Base-by-base conservation (phyloP, 35 echinoderm and acorn worm genomes). In the Chiridota heheva region DNA sequence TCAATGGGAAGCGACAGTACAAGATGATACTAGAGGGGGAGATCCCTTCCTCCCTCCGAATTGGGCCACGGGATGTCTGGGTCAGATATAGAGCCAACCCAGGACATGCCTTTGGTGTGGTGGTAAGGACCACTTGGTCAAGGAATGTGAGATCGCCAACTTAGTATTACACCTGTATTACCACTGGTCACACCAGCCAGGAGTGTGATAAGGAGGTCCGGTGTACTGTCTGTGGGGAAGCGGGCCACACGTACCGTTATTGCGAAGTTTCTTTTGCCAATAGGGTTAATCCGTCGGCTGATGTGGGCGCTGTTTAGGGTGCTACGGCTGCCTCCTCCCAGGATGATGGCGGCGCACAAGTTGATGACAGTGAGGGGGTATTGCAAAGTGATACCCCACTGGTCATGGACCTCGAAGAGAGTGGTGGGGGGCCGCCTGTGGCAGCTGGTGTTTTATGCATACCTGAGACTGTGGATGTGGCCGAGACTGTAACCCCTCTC, bases 71-170 rank as follows among this genome's bases (percentile, higher is more conserved):
- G 17, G 5, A 73, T 15, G 58, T 45, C 30, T 85, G 67, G 82
- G 40, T 85, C 31, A 29, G 82, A 12, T 86, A 86, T 41, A 43
- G 8, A 61, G 70, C 2, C 84, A 86, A 36, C 41, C 71, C 5
- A 29, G 57, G 27, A 78, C 84, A 12, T 86, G 84, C 44, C 57
- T 78, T 0, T 37, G 40, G 36, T 86, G 84, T 47, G 84, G 71
- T 1, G 10, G 29, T 15, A 7, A 2, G 28, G 72, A 57, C 0
- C 84, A 86, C 44, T 3, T 45, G 0, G 44, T 44, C 3, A 33
- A 51, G 24, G 84, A 53, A 7, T 86, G 84, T 62, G 1, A 49
- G 43, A 33, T 51, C 2, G 24, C 32, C 12, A 64, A 63, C 16
- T 67, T 59, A 29, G 32, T n/a, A 2, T 42, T 32, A 34, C 49